Conservation (phyloP, 2,113 vertebrate genomes). For the Eupsittula cactorum region DNA sequence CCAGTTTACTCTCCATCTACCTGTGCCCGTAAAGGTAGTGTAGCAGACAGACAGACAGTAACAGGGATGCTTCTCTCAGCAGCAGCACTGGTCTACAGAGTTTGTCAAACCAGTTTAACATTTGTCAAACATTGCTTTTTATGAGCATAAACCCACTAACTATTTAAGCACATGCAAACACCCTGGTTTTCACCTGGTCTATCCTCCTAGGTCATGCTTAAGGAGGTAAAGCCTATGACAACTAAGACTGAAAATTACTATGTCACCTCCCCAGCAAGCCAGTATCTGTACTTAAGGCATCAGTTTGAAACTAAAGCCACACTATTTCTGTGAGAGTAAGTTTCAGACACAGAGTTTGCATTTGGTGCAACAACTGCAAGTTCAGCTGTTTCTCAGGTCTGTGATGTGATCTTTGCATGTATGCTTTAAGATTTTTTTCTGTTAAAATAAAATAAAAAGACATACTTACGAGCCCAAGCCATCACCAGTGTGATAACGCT, state of each 20-base stretch:
- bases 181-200: not conserved
- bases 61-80: not conserved
- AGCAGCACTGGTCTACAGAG: not conserved
- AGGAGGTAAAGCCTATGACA: not conserved
- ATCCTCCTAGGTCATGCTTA: not conserved
- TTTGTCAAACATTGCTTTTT: not conserved
- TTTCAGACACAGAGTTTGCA: not conserved
- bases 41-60: not conserved
- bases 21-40: fast-evolving
- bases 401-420: not conserved
- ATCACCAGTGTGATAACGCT: fast-evolving
- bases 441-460: not conserved
- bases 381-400: not conserved
- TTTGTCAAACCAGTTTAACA: not conserved
- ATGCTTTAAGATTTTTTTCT: not conserved
- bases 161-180: not conserved
- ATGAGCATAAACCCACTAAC: not conserved
- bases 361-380: not conserved
- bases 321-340: not conserved
- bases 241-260: not conserved
- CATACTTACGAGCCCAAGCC: not conserved
- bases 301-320: not conserved
- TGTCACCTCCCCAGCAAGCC: not conserved
- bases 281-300: not conserved
- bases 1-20: not conserved